A percentile compares a stretch with the other conserved stretches of the same genome.
phyloP scores from a whole-genome alignment of 2,113 vertebrate genomes.

The Poeciliopsis occidentalis region DNA sequence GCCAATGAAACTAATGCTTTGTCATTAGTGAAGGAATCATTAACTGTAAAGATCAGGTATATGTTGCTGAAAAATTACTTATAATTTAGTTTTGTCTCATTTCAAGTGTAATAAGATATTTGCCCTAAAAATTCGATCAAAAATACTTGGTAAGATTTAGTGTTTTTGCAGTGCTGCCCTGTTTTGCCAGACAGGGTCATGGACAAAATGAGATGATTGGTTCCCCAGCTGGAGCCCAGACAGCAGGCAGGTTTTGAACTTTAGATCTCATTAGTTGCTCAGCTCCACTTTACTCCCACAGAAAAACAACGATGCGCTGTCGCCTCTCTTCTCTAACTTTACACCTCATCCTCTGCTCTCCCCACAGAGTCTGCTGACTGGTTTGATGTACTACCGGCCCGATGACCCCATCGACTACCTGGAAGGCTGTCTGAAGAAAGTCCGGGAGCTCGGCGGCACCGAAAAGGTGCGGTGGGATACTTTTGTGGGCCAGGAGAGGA shows the following conservation, averaged over 20 bases:
- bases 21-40: too few relatives aligned
- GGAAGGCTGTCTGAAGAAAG: constrained; percentile 93
- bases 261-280: constrained; percentile 33
- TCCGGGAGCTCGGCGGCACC: constrained; percentile 90
- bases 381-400: constrained; percentile 94
- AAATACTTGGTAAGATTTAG: too few relatives aligned
- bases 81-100: too few relatives aligned
- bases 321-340: background rate
- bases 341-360: background rate
- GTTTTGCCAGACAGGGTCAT: constrained; percentile 14
- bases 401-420: constrained; percentile 97
- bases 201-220: constrained; percentile 31
- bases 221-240: constrained; percentile 4
- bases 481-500: constrained; percentile 96
- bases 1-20: too few relatives aligned
- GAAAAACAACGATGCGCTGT: constrained; percentile 2
- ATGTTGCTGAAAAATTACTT: too few relatives aligned
- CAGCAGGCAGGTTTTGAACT: constrained; percentile 28
- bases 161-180: background rate
- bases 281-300: background rate
- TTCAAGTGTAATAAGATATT: too few relatives aligned
- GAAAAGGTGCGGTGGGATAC: constrained; percentile 98
- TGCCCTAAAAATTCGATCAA: too few relatives aligned
- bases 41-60: too few relatives aligned
- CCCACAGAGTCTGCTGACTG: constrained; percentile 94